Base-by-base conservation (phyloP, 2,797 vertebrate species). In the Artibeus lituratus region DNA sequence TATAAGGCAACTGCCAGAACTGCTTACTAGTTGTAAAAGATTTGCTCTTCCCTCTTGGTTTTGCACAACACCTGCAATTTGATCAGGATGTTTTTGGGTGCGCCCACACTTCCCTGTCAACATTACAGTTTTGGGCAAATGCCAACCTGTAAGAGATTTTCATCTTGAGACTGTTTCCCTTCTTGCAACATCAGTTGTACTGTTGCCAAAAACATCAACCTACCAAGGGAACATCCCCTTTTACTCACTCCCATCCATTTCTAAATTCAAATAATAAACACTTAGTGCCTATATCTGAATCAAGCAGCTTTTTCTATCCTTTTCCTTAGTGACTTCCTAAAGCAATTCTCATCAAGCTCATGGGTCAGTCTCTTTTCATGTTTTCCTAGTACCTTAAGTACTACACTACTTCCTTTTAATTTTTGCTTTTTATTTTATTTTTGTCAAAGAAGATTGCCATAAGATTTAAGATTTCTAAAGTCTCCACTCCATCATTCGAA, bases 121-220 rank as follows among this genome's bases (percentile, higher is more conserved):
- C 95, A 98, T 97, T 97, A 80, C 94, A 96, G 96, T 83, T 94
- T 95, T 98, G 97, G 92, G 92, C 81, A 92, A 83, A 80, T 72
- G 98, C 97, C 98, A 98, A 93, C 97, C 93, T 97, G 94, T 93
- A 98, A 97, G 95, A 98, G 98, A 98, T 97, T 96, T 98, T 98
- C 98, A 98, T 98, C 97, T 98, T 91, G 88, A 95, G 93, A 70
- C 91, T 96, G 95, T 78, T 97, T 98, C 98, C 97, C 97, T 95
- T 97, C 97, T 98, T 98, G 98, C 97, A 97, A 98, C 97, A 98
- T 96, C 70, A 59, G 90, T 88, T 98, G 96, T 95, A 96, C 80
- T 87, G 49, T 70, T 98, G 98, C 98, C 98, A 98, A 98, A 97
- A 98, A 97, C 86, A 98, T 97, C 97, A 97, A 93, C 97, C 97